Conservation (phyloP, 1,140 invertebrate species). For the Sitophilus oryzae region DNA sequence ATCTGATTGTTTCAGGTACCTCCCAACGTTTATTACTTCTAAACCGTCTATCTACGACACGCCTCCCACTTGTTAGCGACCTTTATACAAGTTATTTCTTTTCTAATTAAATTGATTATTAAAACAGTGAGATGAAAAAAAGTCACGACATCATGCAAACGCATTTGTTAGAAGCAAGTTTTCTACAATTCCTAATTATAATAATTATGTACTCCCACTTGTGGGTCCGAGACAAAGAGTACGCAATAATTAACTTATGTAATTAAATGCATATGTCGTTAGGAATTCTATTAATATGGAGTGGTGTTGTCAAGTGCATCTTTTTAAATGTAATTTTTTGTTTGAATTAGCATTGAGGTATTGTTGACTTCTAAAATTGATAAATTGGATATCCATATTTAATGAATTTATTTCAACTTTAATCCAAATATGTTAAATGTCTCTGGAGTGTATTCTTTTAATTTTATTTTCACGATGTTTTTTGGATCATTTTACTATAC, state of each 20-base stretch:
- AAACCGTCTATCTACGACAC: neutral
- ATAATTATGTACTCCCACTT: neutral
- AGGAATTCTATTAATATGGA: neutral
- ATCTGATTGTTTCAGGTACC: too few species aligned
- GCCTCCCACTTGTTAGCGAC: neutral
- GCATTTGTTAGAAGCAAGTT: neutral
- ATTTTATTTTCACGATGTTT: too few species aligned
- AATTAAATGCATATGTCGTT: neutral
- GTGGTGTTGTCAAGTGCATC: neutral
- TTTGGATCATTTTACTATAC: too few species aligned
- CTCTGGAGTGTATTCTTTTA: too few species aligned
- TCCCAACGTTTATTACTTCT: neutral
- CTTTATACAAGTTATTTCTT: neutral
- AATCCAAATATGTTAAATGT: too few species aligned
- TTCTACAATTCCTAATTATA: neutral
- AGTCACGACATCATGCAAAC: neutral
- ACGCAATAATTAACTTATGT: neutral
- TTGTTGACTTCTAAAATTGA: too few species aligned
- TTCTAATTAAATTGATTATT: neutral
- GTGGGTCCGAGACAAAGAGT: neutral
- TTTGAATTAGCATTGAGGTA: too few species aligned
- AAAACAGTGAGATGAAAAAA: neutral
- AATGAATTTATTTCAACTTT: too few species aligned
- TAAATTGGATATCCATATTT: too few species aligned
- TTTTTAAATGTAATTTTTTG: too few species aligned